A percentile compares a stretch with the other conserved stretches of the same genome.
phyloP scores from a whole-genome alignment of 2,797 vertebrate genomes.

The Gymnopithys bicolor region DNA sequence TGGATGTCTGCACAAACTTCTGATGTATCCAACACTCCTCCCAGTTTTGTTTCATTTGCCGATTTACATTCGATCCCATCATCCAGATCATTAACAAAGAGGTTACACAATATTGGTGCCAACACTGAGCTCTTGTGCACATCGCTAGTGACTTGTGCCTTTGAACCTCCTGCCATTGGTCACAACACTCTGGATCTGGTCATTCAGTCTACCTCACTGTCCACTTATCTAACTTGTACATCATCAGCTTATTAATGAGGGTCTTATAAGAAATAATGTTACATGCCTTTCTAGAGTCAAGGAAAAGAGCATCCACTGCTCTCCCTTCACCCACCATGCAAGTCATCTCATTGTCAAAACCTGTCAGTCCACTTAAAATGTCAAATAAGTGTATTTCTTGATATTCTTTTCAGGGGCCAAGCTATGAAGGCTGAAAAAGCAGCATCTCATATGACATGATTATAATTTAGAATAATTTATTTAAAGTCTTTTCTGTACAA shows the following conservation, averaged over 20 bases:
- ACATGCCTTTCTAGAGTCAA: neutral
- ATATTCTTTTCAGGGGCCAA: neutral
- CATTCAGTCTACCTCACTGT: neutral
- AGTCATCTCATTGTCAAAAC: neutral
- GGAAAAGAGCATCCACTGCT: neutral
- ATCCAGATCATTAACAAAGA: neutral
- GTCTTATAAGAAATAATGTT: neutral
- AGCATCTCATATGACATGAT: neutral
- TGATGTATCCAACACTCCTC: neutral
- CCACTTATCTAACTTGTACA: no score
- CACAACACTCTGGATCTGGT: neutral
- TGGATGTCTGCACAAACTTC: neutral
- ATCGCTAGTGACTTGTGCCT: neutral
- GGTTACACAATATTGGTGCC: neutral
- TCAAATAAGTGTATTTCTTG: neutral
- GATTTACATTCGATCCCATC: neutral
- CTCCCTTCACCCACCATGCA: neutral
- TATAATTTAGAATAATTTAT: neutral
- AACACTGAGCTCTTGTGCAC: neutral
- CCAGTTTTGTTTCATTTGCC: neutral
- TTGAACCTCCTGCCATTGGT: neutral
- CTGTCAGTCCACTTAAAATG: neutral
- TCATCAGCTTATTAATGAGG: neutral
- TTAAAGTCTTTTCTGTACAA: neutral
- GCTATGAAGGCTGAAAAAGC: neutral